These are phyloP conservation scores for Drosophila kikkawai DNA, from an alignment of 1,140 invertebrate genomes.

Conservation along the genomic window DNA sequence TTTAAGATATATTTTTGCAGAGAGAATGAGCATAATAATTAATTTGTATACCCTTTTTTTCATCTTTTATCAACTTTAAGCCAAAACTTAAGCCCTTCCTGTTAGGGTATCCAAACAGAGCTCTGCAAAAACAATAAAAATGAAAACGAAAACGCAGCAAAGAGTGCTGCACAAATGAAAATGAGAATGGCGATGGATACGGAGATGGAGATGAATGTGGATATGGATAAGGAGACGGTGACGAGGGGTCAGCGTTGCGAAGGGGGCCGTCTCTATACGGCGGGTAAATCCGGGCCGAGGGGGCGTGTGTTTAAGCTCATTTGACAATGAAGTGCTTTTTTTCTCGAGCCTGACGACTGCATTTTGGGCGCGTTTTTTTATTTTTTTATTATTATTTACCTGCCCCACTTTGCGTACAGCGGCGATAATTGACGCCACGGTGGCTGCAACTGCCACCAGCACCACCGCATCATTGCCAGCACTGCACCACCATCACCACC, in stretches of 20 bases:
- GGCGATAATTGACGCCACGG: constrained; percentile 80
- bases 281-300: constrained; percentile 11
- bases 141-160: constrained; percentile 55
- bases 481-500: background rate
- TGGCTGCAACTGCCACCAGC: constrained; percentile 70
- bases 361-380: constrained; percentile 66
- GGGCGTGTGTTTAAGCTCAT: constrained; percentile 76
- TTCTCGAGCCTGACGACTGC: constrained; percentile 37
- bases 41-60: background rate
- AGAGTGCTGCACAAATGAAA: constrained; percentile 56
- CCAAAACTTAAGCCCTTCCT: background rate
- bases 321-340: constrained; percentile 71
- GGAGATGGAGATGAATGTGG: background rate
- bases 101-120: constrained; percentile 7
- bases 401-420: constrained; percentile 75
- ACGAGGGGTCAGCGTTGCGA: background rate
- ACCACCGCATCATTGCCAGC: constrained; percentile 22
- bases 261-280: background rate
- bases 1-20: background rate
- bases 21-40: background rate
- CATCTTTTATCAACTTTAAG: background rate
- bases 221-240: background rate
- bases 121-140: constrained; percentile 11
- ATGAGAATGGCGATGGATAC: constrained; percentile 30
- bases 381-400: constrained; percentile 71